Evolutionary conservation across 2,888 invertebrate species (phyloP).

Genomic region (Euphydryas editha): DNA sequence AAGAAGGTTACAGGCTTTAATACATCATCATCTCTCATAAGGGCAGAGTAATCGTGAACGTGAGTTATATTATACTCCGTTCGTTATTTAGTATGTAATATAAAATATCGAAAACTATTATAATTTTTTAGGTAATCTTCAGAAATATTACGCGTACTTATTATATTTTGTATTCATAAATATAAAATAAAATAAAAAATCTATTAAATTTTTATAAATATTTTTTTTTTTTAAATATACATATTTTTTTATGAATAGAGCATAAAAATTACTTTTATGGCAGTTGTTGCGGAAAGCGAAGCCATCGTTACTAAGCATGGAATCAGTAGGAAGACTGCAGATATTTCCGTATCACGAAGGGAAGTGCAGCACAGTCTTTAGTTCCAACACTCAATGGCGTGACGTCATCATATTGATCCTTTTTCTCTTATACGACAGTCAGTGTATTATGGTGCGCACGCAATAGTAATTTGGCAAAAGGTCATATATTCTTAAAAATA

Average conservation of each 20-base stretch:
- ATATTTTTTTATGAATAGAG: not conserved
- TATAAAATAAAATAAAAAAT: too few species aligned
- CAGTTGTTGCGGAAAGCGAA: constrained; percentile 38
- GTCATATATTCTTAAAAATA: not conserved
- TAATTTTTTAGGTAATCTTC: too few species aligned
- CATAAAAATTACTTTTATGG: constrained; percentile 1
- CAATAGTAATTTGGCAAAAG: constrained; percentile 41
- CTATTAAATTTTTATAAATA: too few species aligned
- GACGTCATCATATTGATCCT: constrained; percentile 78
- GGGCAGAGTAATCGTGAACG: too few species aligned
- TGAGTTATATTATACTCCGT: too few species aligned
- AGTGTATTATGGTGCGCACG: constrained; percentile 63
- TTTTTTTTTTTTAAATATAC: too few species aligned
- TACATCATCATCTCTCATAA: too few species aligned
- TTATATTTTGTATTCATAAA: too few species aligned
- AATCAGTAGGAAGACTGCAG: constrained; percentile 19
- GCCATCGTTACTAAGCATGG: constrained; percentile 35
- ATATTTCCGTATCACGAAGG: constrained; percentile 53
- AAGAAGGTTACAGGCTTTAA: too few species aligned
- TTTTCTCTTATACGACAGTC: constrained; percentile 49
- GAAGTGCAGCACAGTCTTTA: constrained; percentile 52
- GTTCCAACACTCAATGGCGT: constrained; percentile 65
- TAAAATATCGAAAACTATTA: too few species aligned
- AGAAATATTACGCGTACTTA: too few species aligned
- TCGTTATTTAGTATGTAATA: too few species aligned